Evolutionary conservation across 2,113 vertebrate genomes (phyloP), one percentile per base, ranked within the genome.

Genomic region (Myiozetetes cayanensis): DNA sequence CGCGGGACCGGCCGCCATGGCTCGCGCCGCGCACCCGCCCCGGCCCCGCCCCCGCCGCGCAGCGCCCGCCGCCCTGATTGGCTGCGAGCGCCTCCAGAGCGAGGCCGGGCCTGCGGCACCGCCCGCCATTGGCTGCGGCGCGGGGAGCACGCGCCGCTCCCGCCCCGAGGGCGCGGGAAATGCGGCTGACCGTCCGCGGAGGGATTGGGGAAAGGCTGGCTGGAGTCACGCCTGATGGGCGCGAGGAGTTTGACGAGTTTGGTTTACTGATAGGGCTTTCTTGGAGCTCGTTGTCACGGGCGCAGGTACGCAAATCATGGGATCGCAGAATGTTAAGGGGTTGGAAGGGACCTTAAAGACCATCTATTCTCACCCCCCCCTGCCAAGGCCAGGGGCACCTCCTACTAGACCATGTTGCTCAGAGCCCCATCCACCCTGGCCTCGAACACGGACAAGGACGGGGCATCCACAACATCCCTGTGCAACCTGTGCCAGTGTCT

Each of bases 111-210:
- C 18, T 6, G 46, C 2, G 2, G 7, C 75, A 8, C 30, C 9
- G 22, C 28, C 1, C 52, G 43, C 71, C 13, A 92, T 90, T 88
- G 91, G 94, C 91, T 86, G 71, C 5, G 12, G 15, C 8, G 31
- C 2, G 21, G 5, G 5, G 41, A 41, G 77, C 59, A 27, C 30
- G 85, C 90, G 81, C 65, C 3, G 2, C 31, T 20, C 6, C 43
- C 4, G 49, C 24, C 15, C 15, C 18, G 1, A 17, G 0, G 74
- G 56, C 16, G 39, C 53, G 28, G 28, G 8, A 3, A 2, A 31
- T 2, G 30, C 28, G 41, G 19, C 1, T 16, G 2, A 2, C 1
- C 0, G 0, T 1, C 4, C 49, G 49, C 30, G 30, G 53, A 13
- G 20, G 8, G 3, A 2, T 8, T 2, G 28, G 22, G 43, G 9